Base-by-base conservation (phyloP, 2,797 vertebrate species). In the Semaprochilodus insignis region DNA sequence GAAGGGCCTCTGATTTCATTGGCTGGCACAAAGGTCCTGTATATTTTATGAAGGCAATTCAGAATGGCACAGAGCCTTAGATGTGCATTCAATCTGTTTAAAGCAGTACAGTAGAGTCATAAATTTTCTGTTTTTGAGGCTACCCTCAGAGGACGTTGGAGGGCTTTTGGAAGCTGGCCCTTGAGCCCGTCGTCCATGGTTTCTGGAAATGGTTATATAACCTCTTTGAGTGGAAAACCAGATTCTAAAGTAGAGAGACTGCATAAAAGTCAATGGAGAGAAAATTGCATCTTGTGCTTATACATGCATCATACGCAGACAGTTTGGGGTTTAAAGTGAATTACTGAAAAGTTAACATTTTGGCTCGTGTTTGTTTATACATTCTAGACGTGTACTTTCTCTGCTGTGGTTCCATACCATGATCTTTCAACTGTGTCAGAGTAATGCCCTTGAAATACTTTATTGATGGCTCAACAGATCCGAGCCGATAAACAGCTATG, bases 131-230 rank as follows among this genome's bases (percentile, higher is more conserved):
- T 85, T 82, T 85, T 85, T 83, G 81, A 86, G 83, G 84, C 83
- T 84, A 52, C 83, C 80, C 85, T 82, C 85, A 79, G 74, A 87
- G 71, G 80, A 44, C 59, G 27, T 77, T 52, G 74, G 55, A 65
- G 55, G 74, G 40, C 67, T 34, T 89, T 83, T 88, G 80, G 81
- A 87, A 81, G 70, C 71, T 40, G 60, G 75, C 86, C 72, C 60
- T 67, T 77, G 34, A 78, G 77, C 71, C 34, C 51, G 84, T 86
- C 77, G 87, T 84, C 83, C 74, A 79, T 70, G 69, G 76, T 86
- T 85, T 88, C 87, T 91, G 85, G 83, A 89, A 88, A 81, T 69
- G 1, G 79, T 88, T 89, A 85, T 84, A 78, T 83, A 87, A 89
- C 59, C 70, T 57, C 74, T 65, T 59, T 63, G 74, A 85, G 83